Evolutionary conservation across 1,140 invertebrate species (phyloP).

Genomic region (Chionoecetes opilio): DNA sequence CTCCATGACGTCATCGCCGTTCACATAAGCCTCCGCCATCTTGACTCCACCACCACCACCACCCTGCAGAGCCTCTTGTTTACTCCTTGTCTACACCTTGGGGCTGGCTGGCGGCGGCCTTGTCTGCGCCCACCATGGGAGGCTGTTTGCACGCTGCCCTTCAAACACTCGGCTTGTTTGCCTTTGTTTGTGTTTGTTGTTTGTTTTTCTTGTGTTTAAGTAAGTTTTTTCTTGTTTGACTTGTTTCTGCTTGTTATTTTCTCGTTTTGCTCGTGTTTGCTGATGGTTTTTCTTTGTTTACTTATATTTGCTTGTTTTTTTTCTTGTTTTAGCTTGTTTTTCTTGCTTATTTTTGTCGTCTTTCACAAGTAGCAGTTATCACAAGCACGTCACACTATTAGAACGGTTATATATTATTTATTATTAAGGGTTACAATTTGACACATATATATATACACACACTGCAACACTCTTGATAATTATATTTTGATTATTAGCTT

Average conservation of each 20-base stretch:
- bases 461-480: background rate
- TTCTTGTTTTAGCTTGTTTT: background rate
- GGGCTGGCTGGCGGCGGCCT: background rate
- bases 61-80: background rate
- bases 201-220: too few species aligned
- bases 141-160: too few species aligned
- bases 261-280: background rate
- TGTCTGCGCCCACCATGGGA: too few species aligned
- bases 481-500: background rate
- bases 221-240: too few species aligned
- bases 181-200: background rate
- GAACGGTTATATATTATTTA: too few species aligned
- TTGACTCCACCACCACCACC: background rate
- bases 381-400: background rate
- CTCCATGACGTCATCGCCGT: slow-evolving; percentile 67
- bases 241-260: too few species aligned
- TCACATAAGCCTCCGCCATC: slow-evolving; percentile 63
- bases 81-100: background rate
- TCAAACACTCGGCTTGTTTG: too few species aligned
- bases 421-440: too few species aligned
- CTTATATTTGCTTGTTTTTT: background rate
- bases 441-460: too few species aligned
- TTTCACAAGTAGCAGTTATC: background rate
- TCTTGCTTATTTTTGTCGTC: too few species aligned
- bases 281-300: background rate